Evolutionary conservation across 2,888 invertebrate genomes (phyloP).

Genomic region (Auanema freiburgensis): DNA sequence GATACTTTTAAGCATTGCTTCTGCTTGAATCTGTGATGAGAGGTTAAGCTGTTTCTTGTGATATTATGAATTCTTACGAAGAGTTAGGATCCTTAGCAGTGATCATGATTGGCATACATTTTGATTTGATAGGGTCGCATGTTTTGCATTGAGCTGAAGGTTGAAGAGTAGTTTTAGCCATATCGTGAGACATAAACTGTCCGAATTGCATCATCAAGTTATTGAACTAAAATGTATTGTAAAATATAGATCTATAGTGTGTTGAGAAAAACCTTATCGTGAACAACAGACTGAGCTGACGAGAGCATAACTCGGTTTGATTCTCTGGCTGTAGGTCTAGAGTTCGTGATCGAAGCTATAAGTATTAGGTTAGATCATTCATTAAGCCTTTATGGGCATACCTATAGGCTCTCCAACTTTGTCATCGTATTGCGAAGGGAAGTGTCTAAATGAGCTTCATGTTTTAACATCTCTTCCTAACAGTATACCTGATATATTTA

Average conservation of each 20-base stretch:
- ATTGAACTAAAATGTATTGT: slow-evolving; percentile 62
- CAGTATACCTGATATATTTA: slow-evolving; percentile 66
- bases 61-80: slow-evolving; percentile 28
- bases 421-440: slow-evolving; percentile 62
- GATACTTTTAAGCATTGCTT: slow-evolving; percentile 59
- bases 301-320: slow-evolving; percentile 57
- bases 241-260: slow-evolving; percentile 5
- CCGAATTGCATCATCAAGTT: slow-evolving; percentile 64
- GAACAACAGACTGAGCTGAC: slow-evolving; percentile 57
- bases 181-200: slow-evolving; percentile 64
- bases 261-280: slow-evolving; percentile 34
- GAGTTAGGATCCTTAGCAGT: slow-evolving; percentile 56
- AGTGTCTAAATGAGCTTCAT: slow-evolving; percentile 40
- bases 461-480: not conserved
- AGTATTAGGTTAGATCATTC: slow-evolving; percentile 7
- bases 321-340: slow-evolving; percentile 56
- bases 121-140: slow-evolving; percentile 51
- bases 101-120: slow-evolving; percentile 62
- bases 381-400: slow-evolving; percentile 25
- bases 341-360: slow-evolving; percentile 37
- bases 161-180: slow-evolving; percentile 60
- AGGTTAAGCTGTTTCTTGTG: no score
- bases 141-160: slow-evolving; percentile 57
- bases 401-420: slow-evolving; percentile 59
- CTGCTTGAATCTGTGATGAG: slow-evolving; percentile 51